Evolutionary conservation across 64 coral and sea anemone species (phyloP).

Genomic region (Hydrozoanthus tunicans): DNA sequence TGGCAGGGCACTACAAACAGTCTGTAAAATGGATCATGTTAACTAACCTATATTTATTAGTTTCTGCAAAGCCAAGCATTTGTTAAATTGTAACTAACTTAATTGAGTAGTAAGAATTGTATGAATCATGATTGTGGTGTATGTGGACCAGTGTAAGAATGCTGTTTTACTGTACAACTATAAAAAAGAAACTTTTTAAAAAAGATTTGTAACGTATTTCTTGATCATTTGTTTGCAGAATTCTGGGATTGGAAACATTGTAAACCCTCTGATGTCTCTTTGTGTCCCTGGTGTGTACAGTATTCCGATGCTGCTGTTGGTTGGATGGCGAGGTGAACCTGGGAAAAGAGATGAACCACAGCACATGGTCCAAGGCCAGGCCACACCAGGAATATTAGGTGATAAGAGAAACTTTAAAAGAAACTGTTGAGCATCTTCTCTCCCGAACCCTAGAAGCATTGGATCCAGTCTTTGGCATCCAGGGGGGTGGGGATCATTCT

Average conservation of each 20-base stretch:
- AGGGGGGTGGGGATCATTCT: no score
- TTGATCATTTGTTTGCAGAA: constrained; percentile 15
- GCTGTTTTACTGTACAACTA: not conserved
- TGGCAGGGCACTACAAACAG: no score
- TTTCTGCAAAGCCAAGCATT: no score
- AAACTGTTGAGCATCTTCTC: not conserved
- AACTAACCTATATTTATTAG: no score
- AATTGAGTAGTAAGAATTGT: no score
- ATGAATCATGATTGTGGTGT: not conserved
- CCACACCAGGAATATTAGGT: constrained; percentile 97
- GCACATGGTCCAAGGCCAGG: constrained; percentile 90
- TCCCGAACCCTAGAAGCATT: not conserved
- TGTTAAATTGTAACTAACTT: no score
- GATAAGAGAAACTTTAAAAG: not conserved
- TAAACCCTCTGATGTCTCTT: constrained; percentile 41
- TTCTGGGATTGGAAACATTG: constrained; percentile 48
- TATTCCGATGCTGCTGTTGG: constrained; percentile 49
- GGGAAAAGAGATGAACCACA: constrained; percentile 48
- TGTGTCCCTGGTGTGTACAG: constrained; percentile 44
- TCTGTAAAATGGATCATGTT: no score
- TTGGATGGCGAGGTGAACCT: constrained; percentile 50
- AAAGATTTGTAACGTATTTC: constrained; percentile 28
- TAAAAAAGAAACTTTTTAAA: not conserved
- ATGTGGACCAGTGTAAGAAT: not conserved
- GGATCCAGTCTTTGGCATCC: not conserved